These are phyloP conservation scores for Hydrolagus colliei DNA, from an alignment of 2,797 vertebrate species.

Conservation along the genomic window DNA sequence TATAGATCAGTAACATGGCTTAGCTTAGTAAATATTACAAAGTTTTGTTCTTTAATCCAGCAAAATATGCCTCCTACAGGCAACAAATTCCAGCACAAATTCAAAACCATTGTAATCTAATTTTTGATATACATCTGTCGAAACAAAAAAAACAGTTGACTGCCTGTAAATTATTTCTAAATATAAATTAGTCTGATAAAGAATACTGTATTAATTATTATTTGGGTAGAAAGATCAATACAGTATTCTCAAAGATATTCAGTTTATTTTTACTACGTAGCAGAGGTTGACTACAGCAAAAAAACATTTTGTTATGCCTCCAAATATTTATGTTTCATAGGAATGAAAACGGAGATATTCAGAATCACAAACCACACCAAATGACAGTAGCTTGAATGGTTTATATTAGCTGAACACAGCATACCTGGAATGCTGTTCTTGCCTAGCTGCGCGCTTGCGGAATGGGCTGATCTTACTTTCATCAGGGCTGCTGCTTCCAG, in stretches of 20 bases:
- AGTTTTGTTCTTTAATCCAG: not conserved
- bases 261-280: not conserved
- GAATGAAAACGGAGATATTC: not conserved
- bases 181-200: not conserved
- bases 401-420: not conserved
- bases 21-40: not conserved
- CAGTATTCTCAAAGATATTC: not conserved
- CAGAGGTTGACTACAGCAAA: not conserved
- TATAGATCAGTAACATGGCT: not conserved
- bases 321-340: not conserved
- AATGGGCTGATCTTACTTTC: constrained; percentile 27
- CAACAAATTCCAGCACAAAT: not conserved
- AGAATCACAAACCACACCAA: not conserved
- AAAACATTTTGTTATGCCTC: not conserved
- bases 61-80: not conserved
- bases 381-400: not conserved
- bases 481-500: not conserved
- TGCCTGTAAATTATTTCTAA: not conserved
- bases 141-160: not conserved
- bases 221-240: not conserved
- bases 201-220: not conserved
- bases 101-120: not conserved
- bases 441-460: not conserved
- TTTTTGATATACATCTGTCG: not conserved
- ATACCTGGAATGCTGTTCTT: constrained; percentile 26